Evolutionary conservation across 2,888 invertebrate species (phyloP), one percentile per base, ranked within the genome.

Genomic region (Pheosia tremula): DNA sequence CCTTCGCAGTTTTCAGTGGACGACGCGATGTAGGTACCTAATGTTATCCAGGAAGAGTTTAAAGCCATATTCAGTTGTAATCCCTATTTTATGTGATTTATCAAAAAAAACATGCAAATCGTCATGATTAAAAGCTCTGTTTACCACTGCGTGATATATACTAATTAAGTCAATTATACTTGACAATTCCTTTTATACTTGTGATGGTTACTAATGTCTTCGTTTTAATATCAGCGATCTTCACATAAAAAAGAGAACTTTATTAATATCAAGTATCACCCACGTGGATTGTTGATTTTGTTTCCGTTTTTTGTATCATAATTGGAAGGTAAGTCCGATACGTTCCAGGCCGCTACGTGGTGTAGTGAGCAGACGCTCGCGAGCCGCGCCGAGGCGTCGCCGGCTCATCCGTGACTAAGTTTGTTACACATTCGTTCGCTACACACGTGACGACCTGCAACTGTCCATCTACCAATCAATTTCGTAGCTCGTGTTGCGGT

Each of bases 351-450:
- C 71, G 75, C 73, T 71, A 62, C 61, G 8, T 24, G 41, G 41
- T 41, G 8, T 8, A 41, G 24, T 41, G 53, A 57, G 57, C 58
- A 57, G 60, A 55, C 10, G 5, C 65, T 3, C 67, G 69, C 62
- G 77, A 81, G 82, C 79, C 81, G 72, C 72, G 72, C 71, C 79
- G 24, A 24, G 84, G 81, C 83, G 84, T 80, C 85, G 77, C 68
- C 85, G 77, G 75, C 68, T 4, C 53, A 3, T 37, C 80, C 85
- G 81, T 88, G 88, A 88, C 84, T 86, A 86, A 86, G 71, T 62
- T 24, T 24, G 24, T 24, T 24, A 24, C 24, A 64, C 56, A 66
- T 61, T 71, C 69, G 68, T 67, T 47, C 47, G 11, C 47, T 47
- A 68, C 71, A 75, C 69, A 66, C 59, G 62, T 67, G 67, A 41